Conservation (phyloP, 2,888 invertebrate genomes). For the Watsonalla cultraria region DNA sequence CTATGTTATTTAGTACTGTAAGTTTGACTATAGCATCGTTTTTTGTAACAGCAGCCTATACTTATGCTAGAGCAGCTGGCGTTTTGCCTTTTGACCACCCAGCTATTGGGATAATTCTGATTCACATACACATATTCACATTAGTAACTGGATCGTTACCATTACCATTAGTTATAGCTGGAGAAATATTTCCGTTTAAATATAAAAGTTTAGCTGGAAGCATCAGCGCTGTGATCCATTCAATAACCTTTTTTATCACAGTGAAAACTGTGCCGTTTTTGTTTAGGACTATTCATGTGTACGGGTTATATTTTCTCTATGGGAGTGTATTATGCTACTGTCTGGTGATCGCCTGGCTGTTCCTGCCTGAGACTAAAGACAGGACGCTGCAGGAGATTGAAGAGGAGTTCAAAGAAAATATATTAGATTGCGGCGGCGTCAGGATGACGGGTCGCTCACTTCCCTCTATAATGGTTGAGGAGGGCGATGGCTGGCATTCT, state of each 20-base stretch:
- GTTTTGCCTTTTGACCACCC: constrained; percentile 38
- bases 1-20: constrained; percentile 44
- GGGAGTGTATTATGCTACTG: constrained; percentile 43
- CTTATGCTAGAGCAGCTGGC: constrained; percentile 32
- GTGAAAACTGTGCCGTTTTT: constrained; percentile 51
- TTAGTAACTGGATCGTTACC: constrained; percentile 79
- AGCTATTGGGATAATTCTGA: constrained; percentile 38
- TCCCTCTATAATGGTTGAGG: too few relatives aligned
- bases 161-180: constrained; percentile 83
- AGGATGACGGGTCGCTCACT: too few relatives aligned
- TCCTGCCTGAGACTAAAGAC: constrained; percentile 61
- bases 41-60: constrained; percentile 42
- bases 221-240: constrained; percentile 48
- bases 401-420: constrained; percentile 54
- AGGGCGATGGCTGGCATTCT: too few relatives aligned
- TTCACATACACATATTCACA: constrained; percentile 68
- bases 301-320: constrained; percentile 48
- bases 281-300: constrained; percentile 37
- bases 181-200: constrained; percentile 81
- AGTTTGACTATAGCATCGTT: constrained; percentile 41
- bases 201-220: constrained; percentile 78
- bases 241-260: constrained; percentile 47
- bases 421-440: too few relatives aligned
- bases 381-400: constrained; percentile 62
- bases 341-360: constrained; percentile 37